These are phyloP conservation scores for Parasteatoda lunata DNA, from an alignment of 2,888 invertebrate genomes.

Conservation along the genomic window DNA sequence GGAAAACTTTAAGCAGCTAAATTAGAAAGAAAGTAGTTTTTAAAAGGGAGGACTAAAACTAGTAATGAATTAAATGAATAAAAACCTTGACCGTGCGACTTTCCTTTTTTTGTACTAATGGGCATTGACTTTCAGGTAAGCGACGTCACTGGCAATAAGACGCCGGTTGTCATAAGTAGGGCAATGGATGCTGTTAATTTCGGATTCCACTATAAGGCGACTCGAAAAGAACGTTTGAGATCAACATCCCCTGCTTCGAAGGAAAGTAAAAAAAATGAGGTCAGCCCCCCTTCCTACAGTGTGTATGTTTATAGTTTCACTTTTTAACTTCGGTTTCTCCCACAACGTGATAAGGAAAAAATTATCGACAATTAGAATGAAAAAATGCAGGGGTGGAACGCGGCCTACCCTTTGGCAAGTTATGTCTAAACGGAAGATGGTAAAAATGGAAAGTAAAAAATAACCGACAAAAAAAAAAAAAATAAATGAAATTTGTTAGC, in stretches of 20 bases:
- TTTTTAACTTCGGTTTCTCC: slow-evolving; percentile 23
- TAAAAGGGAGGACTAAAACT: not conserved
- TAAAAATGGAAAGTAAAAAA: not conserved
- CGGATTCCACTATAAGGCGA: not conserved
- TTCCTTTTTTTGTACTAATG: slow-evolving; percentile 24
- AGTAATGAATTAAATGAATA: not conserved
- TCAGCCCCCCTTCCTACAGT: slow-evolving; percentile 5
- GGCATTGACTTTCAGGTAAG: slow-evolving; percentile 37
- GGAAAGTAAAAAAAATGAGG: slow-evolving; percentile 60
- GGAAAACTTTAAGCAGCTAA: not conserved
- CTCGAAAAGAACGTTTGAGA: slow-evolving; percentile 4
- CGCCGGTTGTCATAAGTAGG: slow-evolving; percentile 25
- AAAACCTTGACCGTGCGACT: slow-evolving; percentile 52
- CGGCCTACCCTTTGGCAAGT: not conserved
- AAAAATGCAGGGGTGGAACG: not conserved
- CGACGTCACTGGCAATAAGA: slow-evolving; percentile 17
- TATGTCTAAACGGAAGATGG: not conserved
- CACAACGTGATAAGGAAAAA: slow-evolving; percentile 36
- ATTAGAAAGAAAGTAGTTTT: not conserved
- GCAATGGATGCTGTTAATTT: slow-evolving; percentile 13
- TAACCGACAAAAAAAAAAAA: no score
- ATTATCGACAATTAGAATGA: not conserved
- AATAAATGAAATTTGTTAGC: no score
- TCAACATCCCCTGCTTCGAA: slow-evolving; percentile 38
- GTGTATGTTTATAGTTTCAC: slow-evolving; percentile 19